phyloP scores from a whole-genome alignment of 2,113 vertebrate species.

The Meleagris gallopavo region DNA sequence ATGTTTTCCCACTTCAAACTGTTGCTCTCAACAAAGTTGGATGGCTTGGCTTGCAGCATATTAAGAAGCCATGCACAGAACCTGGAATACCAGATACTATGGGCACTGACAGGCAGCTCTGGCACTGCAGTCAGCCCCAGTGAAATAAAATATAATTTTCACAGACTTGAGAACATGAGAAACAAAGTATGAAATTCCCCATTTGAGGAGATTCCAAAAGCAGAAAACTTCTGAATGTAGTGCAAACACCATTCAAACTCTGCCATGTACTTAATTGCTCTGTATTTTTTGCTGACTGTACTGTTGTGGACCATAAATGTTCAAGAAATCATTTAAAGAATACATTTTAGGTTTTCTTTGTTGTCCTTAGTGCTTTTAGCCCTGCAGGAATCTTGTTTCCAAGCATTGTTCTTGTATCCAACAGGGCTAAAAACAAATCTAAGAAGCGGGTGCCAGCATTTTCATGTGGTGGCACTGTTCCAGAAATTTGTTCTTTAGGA shows the following conservation, averaged over 20 bases:
- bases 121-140: fast-evolving
- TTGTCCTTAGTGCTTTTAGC: conserved; percentile 14
- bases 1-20: fast-evolving
- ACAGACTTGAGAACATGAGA: neutral
- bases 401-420: conserved; percentile 57
- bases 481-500: conserved; percentile 26
- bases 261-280: neutral
- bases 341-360: conserved; percentile 27
- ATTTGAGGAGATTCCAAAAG: neutral
- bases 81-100: neutral
- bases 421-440: neutral
- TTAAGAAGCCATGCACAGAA: neutral
- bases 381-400: conserved; percentile 51
- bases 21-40: neutral
- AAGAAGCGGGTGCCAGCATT: conserved; percentile 22
- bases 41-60: neutral
- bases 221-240: fast-evolving
- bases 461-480: conserved; percentile 39
- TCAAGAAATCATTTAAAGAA: conserved; percentile 32
- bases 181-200: neutral
- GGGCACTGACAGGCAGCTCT: neutral
- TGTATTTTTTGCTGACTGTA: conserved; percentile 20
- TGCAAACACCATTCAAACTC: neutral
- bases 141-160: neutral
- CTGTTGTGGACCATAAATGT: neutral